Percentiles rank a stretch among this genome's conserved stretches.
phyloP scores from a whole-genome alignment of 2,113 vertebrate species.

The Dermatemys mawii region DNA sequence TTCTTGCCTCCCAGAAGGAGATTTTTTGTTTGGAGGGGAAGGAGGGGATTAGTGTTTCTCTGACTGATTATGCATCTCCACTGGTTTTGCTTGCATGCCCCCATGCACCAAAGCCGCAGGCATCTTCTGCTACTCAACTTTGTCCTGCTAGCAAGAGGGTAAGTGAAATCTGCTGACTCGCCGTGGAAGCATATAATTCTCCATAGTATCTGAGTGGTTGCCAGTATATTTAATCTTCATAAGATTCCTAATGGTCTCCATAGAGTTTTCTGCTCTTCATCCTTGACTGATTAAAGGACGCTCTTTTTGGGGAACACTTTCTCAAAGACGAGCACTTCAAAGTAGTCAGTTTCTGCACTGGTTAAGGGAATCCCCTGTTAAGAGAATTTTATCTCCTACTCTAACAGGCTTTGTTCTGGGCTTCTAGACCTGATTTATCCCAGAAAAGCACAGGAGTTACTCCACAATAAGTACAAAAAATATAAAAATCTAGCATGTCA shows the following conservation, averaged over 20 bases:
- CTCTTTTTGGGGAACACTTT: not conserved
- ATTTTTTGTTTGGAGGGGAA: not conserved
- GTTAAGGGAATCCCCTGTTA: not conserved
- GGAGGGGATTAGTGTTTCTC: not conserved
- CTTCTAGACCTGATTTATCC: not conserved
- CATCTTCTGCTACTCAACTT: not conserved
- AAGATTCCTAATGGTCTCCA: not conserved
- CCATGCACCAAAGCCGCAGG: not conserved
- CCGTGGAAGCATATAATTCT: not conserved
- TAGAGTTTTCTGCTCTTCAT: not conserved
- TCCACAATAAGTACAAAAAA: not conserved
- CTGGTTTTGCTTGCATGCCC: not conserved
- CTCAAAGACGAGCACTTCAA: not conserved
- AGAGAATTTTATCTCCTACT: not conserved
- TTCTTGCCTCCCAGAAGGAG: not conserved
- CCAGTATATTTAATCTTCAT: not conserved
- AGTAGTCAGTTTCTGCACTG: rapidly evolving
- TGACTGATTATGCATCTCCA: not conserved
- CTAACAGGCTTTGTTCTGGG: not conserved
- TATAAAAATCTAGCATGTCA: conserved; percentile 26
- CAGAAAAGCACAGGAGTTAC: not conserved
- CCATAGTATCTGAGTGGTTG: not conserved
- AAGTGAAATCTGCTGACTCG: not conserved
- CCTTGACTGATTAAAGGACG: not conserved
- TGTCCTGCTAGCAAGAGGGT: not conserved